These are phyloP conservation scores for Anser cygnoides DNA, from an alignment of 2,113 vertebrate genomes.

Conservation along the genomic window DNA sequence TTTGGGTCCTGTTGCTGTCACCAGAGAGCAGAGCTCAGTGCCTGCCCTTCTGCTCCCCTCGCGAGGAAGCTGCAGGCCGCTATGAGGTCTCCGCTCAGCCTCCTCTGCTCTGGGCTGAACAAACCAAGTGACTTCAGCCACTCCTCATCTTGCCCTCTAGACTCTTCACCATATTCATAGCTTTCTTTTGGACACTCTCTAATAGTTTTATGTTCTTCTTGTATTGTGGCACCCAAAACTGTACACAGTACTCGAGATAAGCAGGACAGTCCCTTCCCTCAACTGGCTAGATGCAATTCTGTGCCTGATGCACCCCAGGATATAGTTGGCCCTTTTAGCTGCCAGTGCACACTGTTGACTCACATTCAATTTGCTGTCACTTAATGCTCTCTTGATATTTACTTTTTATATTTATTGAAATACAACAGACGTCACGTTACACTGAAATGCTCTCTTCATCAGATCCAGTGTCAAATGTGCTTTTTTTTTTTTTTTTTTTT, in stretches of 20 bases:
- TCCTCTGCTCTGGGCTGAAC: not conserved
- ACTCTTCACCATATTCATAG: not conserved
- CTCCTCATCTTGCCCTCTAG: not conserved
- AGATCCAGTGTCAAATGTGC: not conserved
- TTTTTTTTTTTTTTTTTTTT: not conserved
- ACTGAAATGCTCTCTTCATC: not conserved
- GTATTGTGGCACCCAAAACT: not conserved
- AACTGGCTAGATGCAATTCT: not conserved
- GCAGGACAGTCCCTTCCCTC: too few species aligned
- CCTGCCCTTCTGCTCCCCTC: not conserved
- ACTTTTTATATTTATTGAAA: not conserved
- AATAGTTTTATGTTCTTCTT: not conserved
- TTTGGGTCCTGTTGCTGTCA: not conserved
- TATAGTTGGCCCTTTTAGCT: not conserved
- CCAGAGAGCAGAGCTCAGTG: not conserved
- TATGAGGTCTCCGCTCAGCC: too few species aligned
- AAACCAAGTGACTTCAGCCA: not conserved
- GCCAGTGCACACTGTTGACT: not conserved
- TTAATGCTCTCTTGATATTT: not conserved
- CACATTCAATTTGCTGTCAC: not conserved
- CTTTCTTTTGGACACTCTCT: not conserved
- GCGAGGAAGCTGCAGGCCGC: not conserved
- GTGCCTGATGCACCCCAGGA: not conserved
- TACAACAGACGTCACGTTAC: not conserved
- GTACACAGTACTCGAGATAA: not conserved